These are phyloP conservation scores for Pristionchus entomophagus DNA, from an alignment of 2,888 invertebrate genomes.

Conservation along the genomic window DNA sequence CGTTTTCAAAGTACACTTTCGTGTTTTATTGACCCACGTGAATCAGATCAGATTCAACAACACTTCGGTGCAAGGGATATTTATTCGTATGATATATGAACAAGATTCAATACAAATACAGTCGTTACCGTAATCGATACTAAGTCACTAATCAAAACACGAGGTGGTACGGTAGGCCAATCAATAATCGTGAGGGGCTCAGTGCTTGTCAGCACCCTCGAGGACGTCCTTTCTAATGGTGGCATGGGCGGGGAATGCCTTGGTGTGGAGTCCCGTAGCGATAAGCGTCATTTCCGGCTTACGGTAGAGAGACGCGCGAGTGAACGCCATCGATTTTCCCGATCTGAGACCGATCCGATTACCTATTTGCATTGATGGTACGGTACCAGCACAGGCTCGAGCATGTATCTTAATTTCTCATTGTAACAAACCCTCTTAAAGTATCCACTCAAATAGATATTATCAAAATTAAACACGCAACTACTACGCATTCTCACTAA, in stretches of 20 bases:
- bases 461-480: no score
- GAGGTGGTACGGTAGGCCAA: background rate
- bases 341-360: slow-evolving; percentile 80
- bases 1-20: no score
- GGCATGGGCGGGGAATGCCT: slow-evolving; percentile 75
- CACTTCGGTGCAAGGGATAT: background rate
- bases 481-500: no score
- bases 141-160: no score
- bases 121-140: no score
- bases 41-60: no score
- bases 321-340: slow-evolving; percentile 80
- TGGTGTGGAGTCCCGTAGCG: slow-evolving; percentile 89
- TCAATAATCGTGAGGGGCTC: background rate
- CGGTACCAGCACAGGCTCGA: no score
- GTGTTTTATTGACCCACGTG: no score
- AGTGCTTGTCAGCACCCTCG: slow-evolving; percentile 16
- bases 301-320: slow-evolving; percentile 84
- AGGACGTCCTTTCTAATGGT: slow-evolving; percentile 20
- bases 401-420: no score
- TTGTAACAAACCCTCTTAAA: no score
- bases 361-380: no score
- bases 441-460: no score
- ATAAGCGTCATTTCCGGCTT: slow-evolving; percentile 85
- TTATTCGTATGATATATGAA: background rate
- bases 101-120: background rate